Evolutionary conservation across 2,888 invertebrate species (phyloP), one percentile per base, ranked within the genome.

Genomic region (Phrixothrix hirtus): DNA sequence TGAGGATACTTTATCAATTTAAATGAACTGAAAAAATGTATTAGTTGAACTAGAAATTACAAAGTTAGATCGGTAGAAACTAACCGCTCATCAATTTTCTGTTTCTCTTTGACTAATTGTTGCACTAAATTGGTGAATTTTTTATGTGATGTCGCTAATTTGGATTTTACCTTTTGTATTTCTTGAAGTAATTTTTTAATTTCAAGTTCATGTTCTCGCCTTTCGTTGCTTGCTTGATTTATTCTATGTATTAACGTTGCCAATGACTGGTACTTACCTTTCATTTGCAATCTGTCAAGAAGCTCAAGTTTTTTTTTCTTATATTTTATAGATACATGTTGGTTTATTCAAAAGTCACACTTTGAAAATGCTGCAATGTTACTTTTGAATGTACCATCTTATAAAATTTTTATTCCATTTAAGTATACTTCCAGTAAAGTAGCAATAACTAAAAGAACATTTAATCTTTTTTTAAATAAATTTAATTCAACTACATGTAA

Each of bases 201-300:
- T 43, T 69, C 66, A 36, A 64, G 59, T 48, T 74, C 73, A 37
- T 69, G 69, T 32, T 67, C 65, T 49, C 69, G 71, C 48, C 73
- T 63, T 54, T 71, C 72, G 43, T 61, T 63, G 47, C 66, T 69
- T 3, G 71, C 67, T 34, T 68, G 65, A 42, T 71, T 70, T 45
- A 76, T 68, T 65, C 68, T 71, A 60, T 66, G 64, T 50, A 75
- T 64, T 45, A 75, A 61, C 21, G 74, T 73, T 31, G 64, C 67
- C 57, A 77, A 67, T 42, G 64, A 64, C 63, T 68, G 68, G 69
- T 76, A 77, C 69, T 73, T 74, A 63, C 73, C 74, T 69, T 73
- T 73, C 56, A 74, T 71, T 72, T 75, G 75, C 63, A 74, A 75
- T 65, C 75, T 76, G 60, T 61, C 35, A 47, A 51, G 39, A 51